These are phyloP conservation scores for Siphlonurus alternatus DNA, from an alignment of 2,888 invertebrate species.

Conservation along the genomic window DNA sequence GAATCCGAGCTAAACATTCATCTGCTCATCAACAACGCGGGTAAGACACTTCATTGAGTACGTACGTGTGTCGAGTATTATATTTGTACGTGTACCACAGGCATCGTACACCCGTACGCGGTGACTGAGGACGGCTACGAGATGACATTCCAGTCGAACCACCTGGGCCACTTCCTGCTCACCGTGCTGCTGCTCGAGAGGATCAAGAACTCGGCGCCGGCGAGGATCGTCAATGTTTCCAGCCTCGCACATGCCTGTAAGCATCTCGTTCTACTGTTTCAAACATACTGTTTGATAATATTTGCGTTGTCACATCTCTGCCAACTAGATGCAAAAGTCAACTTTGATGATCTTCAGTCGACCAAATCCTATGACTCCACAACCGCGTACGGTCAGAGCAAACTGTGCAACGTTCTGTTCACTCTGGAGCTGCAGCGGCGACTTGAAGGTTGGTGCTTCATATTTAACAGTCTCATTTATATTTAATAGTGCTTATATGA, in stretches of 20 bases:
- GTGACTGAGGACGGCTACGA: conserved; percentile 36
- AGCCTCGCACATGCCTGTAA: conserved; percentile 31
- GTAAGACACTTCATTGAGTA: no score
- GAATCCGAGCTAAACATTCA: conserved; percentile 13
- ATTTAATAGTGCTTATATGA: no score
- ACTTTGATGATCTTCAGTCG: not conserved
- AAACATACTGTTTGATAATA: not conserved
- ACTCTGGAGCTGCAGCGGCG: conserved; percentile 23
- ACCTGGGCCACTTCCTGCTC: conserved; percentile 41
- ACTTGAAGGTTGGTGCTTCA: conserved; percentile 20
- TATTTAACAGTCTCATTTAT: no score
- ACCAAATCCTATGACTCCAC: conserved; percentile 14
- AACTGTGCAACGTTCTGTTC: conserved; percentile 27
- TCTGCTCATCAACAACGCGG: conserved; percentile 16
- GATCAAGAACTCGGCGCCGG: conserved; percentile 36
- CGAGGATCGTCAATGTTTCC: conserved; percentile 42
- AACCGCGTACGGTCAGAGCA: conserved; percentile 24
- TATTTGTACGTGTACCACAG: no score
- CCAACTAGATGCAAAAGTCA: not conserved
- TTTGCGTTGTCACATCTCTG: not conserved
- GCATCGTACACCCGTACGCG: no score
- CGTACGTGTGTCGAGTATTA: no score
- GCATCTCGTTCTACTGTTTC: no score
- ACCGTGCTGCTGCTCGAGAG: conserved; percentile 39
- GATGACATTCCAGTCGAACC: conserved; percentile 37